Evolutionary conservation across 23 tunicate genomes (phyloP).

Genomic region (Ascidia mentula): DNA sequence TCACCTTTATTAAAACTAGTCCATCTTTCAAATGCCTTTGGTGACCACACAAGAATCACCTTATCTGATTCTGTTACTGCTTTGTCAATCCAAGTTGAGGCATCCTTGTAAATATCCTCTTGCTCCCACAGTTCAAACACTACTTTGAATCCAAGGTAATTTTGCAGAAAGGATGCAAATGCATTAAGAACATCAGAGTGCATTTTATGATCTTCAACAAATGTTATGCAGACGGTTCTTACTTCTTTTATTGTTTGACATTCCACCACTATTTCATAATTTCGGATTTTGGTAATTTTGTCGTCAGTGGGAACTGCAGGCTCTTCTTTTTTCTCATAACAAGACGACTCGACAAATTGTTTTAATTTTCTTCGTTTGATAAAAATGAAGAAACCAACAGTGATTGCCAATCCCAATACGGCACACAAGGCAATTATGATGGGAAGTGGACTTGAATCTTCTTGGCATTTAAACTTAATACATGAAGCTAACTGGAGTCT

Average conservation of each 20-base stretch:
- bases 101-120: constrained; percentile 15
- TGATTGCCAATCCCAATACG: neutral
- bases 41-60: constrained; percentile 54
- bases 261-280: neutral
- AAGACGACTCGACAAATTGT: neutral
- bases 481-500: neutral
- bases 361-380: neutral
- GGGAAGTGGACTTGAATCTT: neutral
- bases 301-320: neutral
- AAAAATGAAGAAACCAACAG: neutral
- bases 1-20: neutral
- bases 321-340: neutral
- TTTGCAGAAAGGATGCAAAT: constrained; percentile 58
- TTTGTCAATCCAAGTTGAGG: constrained; percentile 34
- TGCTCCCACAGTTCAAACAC: constrained; percentile 24
- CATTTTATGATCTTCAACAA: constrained; percentile 41
- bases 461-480: neutral
- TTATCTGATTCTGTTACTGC: constrained; percentile 34
- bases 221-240: constrained; percentile 37
- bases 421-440: neutral
- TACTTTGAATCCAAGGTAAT: constrained; percentile 67
- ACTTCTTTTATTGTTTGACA: neutral
- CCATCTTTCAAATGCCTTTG: constrained; percentile 19
- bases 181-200: constrained; percentile 42
- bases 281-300: neutral